phyloP scores from a whole-genome alignment of 2,888 invertebrate genomes.

The Himalopsyche japonica region DNA sequence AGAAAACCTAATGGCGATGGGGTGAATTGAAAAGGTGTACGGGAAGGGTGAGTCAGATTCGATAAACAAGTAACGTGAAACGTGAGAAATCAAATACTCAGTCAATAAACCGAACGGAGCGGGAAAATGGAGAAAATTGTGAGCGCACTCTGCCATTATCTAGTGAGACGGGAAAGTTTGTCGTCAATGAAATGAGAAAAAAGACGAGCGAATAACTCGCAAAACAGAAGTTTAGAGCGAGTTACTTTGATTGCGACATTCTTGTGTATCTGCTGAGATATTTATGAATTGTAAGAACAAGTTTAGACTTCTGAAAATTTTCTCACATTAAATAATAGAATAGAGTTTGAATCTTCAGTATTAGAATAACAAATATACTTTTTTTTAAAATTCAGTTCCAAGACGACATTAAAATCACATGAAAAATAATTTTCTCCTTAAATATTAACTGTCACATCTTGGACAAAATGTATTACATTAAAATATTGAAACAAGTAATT shows the following conservation, averaged over 20 bases:
- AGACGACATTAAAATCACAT: no score
- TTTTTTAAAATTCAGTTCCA: no score
- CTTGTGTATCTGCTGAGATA: not conserved
- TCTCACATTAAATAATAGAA: not conserved
- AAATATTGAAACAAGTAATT: no score
- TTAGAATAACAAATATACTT: no score
- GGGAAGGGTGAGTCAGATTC: not conserved
- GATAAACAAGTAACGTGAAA: slow-evolving; percentile 26
- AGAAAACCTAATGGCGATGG: not conserved
- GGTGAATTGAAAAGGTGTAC: not conserved
- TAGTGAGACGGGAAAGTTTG: not conserved
- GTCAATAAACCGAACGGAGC: slow-evolving; percentile 23
- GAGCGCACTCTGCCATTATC: not conserved
- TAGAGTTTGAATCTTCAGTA: no score
- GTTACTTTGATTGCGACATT: not conserved
- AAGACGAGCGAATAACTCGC: not conserved
- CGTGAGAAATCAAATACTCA: slow-evolving; percentile 31
- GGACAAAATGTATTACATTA: no score
- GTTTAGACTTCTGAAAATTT: not conserved
- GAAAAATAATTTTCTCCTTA: no score
- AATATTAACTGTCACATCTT: no score
- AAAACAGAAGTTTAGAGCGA: not conserved
- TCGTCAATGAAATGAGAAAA: not conserved
- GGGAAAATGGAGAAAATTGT: not conserved
- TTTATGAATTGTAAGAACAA: not conserved